Percentiles rank a stretch among this genome's conserved stretches.
These are phyloP conservation scores for Drosophila neonasuta DNA, from an alignment of 2,888 invertebrate genomes.

Conservation along the genomic window DNA sequence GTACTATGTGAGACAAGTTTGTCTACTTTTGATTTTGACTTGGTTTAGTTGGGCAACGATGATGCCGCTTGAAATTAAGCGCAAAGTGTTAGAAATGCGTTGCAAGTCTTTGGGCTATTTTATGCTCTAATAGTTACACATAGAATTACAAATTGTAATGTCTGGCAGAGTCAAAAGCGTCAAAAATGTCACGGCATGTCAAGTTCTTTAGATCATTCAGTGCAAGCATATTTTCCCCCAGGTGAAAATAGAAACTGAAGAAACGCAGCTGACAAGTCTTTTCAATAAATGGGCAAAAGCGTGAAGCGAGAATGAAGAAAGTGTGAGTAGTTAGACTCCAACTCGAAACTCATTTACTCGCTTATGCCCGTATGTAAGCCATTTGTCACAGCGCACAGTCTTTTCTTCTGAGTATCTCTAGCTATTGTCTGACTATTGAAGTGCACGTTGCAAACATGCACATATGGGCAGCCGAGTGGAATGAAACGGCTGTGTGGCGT, in stretches of 20 bases:
- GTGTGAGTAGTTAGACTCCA: slow-evolving; percentile 13
- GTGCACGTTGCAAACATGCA: slow-evolving; percentile 21
- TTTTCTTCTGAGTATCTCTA: slow-evolving; percentile 8
- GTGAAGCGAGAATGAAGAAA: slow-evolving; percentile 72
- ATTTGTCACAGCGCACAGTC: slow-evolving; percentile 46
- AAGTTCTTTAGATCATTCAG: slow-evolving; percentile 27
- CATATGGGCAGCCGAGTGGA: slow-evolving; percentile 57
- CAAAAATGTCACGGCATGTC: slow-evolving; percentile 37
- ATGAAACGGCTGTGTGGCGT: slow-evolving; percentile 36
- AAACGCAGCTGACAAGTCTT: slow-evolving; percentile 27
- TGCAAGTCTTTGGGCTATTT: slow-evolving; percentile 31
- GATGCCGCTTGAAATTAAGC: slow-evolving; percentile 48
- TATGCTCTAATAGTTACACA: slow-evolving; percentile 65
- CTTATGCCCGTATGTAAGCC: slow-evolving; percentile 16
- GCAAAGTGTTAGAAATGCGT: slow-evolving; percentile 36
- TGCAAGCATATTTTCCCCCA: slow-evolving; percentile 20
- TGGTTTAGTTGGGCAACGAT: slow-evolving; percentile 28
- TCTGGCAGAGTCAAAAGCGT: slow-evolving; percentile 47
- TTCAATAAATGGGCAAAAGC: slow-evolving; percentile 65
- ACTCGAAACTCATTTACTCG: not conserved
- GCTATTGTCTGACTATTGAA: slow-evolving; percentile 36
- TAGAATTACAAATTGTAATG: slow-evolving; percentile 49
- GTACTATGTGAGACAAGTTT: slow-evolving; percentile 43
- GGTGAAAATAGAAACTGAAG: slow-evolving; percentile 38
- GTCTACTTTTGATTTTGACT: not conserved